Evolutionary conservation across 2,113 vertebrate genomes (phyloP), one percentile per base, ranked within the genome.

Genomic region (Alethe castanea): DNA sequence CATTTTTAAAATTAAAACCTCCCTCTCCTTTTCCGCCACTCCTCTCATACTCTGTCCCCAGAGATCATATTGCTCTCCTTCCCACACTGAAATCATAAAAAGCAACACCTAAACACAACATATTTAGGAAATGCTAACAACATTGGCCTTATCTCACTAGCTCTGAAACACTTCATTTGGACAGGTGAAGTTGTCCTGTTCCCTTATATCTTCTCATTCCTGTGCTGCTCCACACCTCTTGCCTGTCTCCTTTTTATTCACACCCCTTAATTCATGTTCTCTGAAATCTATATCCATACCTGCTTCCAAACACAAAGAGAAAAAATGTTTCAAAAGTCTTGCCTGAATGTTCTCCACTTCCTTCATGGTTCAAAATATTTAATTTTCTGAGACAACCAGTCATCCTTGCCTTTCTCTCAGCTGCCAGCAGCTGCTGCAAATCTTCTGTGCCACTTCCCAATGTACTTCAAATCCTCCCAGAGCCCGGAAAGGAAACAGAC

Each of bases 391-490:
- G 92, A 81, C 36, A 92, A 72, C 12, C 66, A 81, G 35, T 29
- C 11, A 4, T 52, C 61, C 29, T 86, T 81, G 45, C 29, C 53
- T 69, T 54, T 79, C 57, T 93, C 82, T 78, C 60, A 53, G 31
- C 47, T 76, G 64, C 40, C 40, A 56, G n/a, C 62, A 93, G 80
- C 81, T 85, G 77, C 84, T 76, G 57, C 61, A 67, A 45, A 44
- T 82, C 61, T 94, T 80, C 65, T 38, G 60, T 90, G 94, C 83
- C 52, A 57, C 74, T 91, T 93, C 70, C 22, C 62, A 23, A 48
- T 9, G 54, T 31, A 74, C 90, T 94, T 93, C 69, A 93, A 91
- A 94, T 67, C 69, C 91, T 92, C 69, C 79, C 85, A 95, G 86
- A 91, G 7, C 40, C 50, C 5, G 0, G 28, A 52, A 74, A 86